Evolutionary conservation across 2,113 vertebrate species (phyloP), one percentile per base, ranked within the genome.

Genomic region (Poecile atricapillus): DNA sequence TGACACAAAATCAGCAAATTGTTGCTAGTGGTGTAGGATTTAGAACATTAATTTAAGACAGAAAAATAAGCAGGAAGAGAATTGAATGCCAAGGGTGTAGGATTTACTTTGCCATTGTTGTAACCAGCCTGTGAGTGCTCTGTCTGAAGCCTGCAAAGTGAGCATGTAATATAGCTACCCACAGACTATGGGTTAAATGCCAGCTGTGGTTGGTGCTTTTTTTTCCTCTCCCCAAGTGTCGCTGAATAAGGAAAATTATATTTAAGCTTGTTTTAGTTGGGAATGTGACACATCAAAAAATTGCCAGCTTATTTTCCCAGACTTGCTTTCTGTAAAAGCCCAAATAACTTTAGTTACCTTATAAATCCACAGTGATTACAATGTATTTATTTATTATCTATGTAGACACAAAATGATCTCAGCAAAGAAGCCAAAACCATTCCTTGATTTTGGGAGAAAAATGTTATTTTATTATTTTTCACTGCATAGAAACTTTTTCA

Each of bases 181-280:
- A 92, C 89, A 62, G 50, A 49, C 47, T 35, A 6, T 19, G 93
- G 35, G 53, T 87, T 87, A 84, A 87, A 76, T 87, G 58, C 62
- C 62, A 76, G 77, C 87, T 94, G 70, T 69, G 77, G 82, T 76
- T 92, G 44, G 11, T 59, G 50, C 2, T 11, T 33, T 31, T 23
- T 23, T 47, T 27, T 59, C 50, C 16, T 0, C 8, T 13, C 4
- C 43, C 21, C 25, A 65, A 86, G 27, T 87, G 43, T 28, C 69
- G 87, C 88, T 93, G 74, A 95, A 67, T 83, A 91, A 87, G 63
- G 59, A 46, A 95, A 93, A 77, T 73, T 20, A 21, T 83, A 73
- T 78, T 82, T 95, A 82, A 94, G 23, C 16, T 95, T 91, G 81
- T 89, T 97, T 95, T 94, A 73, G 49, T 73, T 95, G 82, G 85